A percentile compares a stretch with the other conserved stretches of the same genome.
phyloP scores from a whole-genome alignment of 2,888 invertebrate genomes.

The Tetanocera ferruginea region DNA sequence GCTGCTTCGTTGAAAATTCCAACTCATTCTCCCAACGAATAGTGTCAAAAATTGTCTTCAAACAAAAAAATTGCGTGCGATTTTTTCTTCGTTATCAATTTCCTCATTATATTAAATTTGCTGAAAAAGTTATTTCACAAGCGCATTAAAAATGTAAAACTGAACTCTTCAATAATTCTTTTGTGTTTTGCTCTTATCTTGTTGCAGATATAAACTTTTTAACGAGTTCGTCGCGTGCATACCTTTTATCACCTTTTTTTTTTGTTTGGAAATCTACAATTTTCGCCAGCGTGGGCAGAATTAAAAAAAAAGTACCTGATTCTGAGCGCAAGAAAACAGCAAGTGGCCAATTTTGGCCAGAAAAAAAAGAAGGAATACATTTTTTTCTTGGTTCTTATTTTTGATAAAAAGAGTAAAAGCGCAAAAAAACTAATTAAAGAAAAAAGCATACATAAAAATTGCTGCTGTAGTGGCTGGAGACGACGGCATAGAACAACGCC shows the following conservation, averaged over 20 bases:
- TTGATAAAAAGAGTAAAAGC: conserved; percentile 21
- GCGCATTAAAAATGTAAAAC: conserved; percentile 15
- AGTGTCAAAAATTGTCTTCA: not conserved
- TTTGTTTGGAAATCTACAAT: conserved; percentile 30
- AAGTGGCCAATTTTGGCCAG: conserved; percentile 50
- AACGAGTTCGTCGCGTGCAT: not conserved
- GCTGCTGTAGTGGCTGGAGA: conserved; percentile 49
- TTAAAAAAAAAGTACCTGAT: conserved; percentile 50
- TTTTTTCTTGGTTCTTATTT: conserved; percentile 12
- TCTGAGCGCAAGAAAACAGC: conserved; percentile 52
- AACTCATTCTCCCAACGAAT: not conserved
- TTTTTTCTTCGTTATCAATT: conserved; percentile 20
- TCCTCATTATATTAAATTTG: not conserved
- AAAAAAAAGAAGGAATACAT: conserved; percentile 27
- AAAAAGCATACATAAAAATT: conserved; percentile 15
- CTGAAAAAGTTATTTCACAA: conserved; percentile 21
- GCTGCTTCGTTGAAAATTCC: not conserved
- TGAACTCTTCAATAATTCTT: not conserved
- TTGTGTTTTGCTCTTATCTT: conserved; percentile 20
- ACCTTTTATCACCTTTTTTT: conserved; percentile 23
- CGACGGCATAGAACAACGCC: conserved; percentile 29
- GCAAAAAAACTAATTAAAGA: conserved; percentile 29
- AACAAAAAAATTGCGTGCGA: conserved; percentile 19
- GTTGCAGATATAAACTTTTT: conserved; percentile 30
- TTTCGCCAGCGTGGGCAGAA: conserved; percentile 53